Percentiles rank a stretch among this genome's conserved stretches.
phyloP scores from a whole-genome alignment of 2,888 invertebrate species.

The Ormyrus labotus region DNA sequence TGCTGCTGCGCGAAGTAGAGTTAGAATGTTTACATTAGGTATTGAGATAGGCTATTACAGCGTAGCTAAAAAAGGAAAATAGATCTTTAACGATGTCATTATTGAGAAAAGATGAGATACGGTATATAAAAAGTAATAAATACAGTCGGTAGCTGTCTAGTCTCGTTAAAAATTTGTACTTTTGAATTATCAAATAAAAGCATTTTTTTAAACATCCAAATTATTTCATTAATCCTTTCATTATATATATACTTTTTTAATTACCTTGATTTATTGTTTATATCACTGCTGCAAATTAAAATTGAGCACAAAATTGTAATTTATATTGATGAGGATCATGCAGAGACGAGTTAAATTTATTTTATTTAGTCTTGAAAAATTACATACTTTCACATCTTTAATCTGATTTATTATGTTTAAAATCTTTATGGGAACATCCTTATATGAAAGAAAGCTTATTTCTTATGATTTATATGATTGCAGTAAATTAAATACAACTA shows the following conservation, averaged over 20 bases:
- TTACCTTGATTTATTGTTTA: no score
- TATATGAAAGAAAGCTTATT: no score
- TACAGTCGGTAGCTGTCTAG: slow-evolving; percentile 71
- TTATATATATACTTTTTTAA: no score
- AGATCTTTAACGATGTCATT: slow-evolving; percentile 42
- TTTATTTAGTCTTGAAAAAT: background rate
- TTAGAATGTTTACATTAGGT: slow-evolving; percentile 27
- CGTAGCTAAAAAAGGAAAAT: slow-evolving; percentile 15
- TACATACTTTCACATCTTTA: no score
- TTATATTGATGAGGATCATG: background rate
- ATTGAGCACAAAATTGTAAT: no score
- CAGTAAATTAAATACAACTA: no score
- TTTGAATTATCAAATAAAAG: slow-evolving; percentile 69
- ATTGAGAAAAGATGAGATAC: slow-evolving; percentile 41
- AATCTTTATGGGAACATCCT: no score
- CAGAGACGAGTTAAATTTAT: background rate
- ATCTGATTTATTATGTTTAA: no score
- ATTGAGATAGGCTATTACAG: slow-evolving; percentile 31
- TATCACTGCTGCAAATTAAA: no score
- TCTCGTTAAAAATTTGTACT: slow-evolving; percentile 72
- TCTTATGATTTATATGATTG: no score
- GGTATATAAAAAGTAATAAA: slow-evolving; percentile 51
- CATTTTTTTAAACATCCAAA: slow-evolving; percentile 46
- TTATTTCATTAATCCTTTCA: no score
- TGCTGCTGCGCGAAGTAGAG: slow-evolving; percentile 32